phyloP scores from a whole-genome alignment of 2,797 vertebrate genomes.

The Pyrocephalus nanus region DNA sequence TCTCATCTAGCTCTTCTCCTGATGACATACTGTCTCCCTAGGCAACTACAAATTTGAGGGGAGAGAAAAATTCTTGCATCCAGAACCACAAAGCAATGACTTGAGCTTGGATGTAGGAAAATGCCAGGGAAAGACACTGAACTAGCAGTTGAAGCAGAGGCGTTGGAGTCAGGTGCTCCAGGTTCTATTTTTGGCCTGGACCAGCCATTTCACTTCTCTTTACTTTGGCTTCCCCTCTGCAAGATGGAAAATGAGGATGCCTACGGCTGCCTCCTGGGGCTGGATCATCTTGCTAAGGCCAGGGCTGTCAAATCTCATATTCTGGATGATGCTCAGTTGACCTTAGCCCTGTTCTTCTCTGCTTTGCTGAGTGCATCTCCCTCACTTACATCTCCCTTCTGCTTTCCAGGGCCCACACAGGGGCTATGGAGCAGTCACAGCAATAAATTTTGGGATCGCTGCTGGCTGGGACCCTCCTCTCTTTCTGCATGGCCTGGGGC shows the following conservation, averaged over 20 bases:
- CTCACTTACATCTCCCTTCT: neutral
- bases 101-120: conserved; percentile 8
- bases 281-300: neutral
- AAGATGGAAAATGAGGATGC: neutral
- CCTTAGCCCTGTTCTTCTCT: neutral
- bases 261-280: neutral
- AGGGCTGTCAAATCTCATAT: neutral
- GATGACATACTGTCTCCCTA: neutral
- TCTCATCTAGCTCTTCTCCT: neutral
- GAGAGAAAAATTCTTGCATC: neutral
- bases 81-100: neutral
- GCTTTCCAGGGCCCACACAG: rapidly evolving
- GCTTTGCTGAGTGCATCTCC: neutral
- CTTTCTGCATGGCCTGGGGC: neutral
- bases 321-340: neutral
- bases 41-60: conserved; percentile 7
- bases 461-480: neutral
- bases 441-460: neutral
- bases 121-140: neutral
- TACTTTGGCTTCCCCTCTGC: neutral
- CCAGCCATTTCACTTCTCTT: neutral
- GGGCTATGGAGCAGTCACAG: neutral
- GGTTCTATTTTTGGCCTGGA: conserved; percentile 42
- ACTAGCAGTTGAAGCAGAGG: conserved; percentile 26
- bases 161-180: neutral